Evolutionary conservation across 2,888 invertebrate genomes (phyloP), one percentile per base, ranked within the genome.

Genomic region (Megamerina dolium): DNA sequence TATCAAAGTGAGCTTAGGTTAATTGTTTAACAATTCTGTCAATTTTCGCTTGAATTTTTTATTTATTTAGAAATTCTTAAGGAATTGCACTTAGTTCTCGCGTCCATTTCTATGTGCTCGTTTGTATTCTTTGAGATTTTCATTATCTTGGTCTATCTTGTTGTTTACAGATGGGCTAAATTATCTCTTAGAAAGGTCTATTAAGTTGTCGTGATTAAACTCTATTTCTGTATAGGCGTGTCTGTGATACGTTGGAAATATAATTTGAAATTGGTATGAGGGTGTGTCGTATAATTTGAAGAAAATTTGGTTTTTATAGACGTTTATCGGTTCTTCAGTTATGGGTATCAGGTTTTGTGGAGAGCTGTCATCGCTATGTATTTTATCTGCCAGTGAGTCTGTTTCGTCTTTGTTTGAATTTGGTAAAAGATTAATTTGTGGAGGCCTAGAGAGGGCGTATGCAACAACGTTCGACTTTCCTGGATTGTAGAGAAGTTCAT

Each of bases 11-110:
- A n/a, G n/a, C n/a, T n/a, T n/a, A n/a, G n/a, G n/a, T n/a, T n/a
- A n/a, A 45, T 20, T 35, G 31, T 39, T 35, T 44, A 5, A 44
- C 33, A 14, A 35, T 32, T 35, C 20, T n/a, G 3, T 45, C 14
- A 1, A 41, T 41, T 30, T 37, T 43, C 5, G 33, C 19, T 5
- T 20, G 5, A 39, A 39, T 46, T 2, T 23, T 17, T 19, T 35
- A 40, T n/a, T 36, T 43, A 17, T 45, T n/a, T n/a, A 45, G 14
- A 17, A 41, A 31, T 31, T 40, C 27, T 40, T 18, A n/a, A 42
- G 16, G 8, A 46, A 21, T 35, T 42, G 36, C 10, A 18, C 16
- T 37, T 40, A 40, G n/a, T 47, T 47, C 19, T 46, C 46, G 13
- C 10, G 30, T 9, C 23, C 14, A 17, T 37, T 43, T 9, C 35